phyloP scores from a whole-genome alignment of 1,140 invertebrate species.

The Phortica variegata region DNA sequence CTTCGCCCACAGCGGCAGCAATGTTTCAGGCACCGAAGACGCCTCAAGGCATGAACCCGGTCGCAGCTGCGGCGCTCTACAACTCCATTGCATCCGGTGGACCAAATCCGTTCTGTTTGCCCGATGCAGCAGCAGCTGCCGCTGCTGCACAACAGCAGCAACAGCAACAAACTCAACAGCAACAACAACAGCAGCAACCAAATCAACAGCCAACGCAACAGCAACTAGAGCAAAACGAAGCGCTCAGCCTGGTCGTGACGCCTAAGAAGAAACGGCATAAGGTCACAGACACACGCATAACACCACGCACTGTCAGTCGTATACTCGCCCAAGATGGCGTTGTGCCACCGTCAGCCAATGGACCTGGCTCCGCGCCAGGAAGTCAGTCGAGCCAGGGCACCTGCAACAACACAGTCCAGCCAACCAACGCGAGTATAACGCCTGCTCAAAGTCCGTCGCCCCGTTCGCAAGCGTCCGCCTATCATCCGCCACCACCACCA shows the following conservation, averaged over 20 bases:
- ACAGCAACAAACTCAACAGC: slow-evolving; percentile 37
- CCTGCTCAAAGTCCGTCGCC: slow-evolving; percentile 67
- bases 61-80: slow-evolving; percentile 65
- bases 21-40: slow-evolving; percentile 80
- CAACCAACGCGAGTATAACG: slow-evolving; percentile 47
- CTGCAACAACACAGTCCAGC: slow-evolving; percentile 43
- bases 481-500: slow-evolving; percentile 71
- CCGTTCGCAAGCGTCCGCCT: slow-evolving; percentile 58
- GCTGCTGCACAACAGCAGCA: slow-evolving; percentile 41
- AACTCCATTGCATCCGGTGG: slow-evolving; percentile 58
- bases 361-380: slow-evolving; percentile 30
- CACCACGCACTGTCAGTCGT: slow-evolving; percentile 83
- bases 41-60: slow-evolving; percentile 68
- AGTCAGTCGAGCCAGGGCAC: slow-evolving; percentile 14
- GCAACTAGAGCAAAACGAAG: slow-evolving; percentile 82
- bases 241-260: slow-evolving; percentile 87
- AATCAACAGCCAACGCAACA: slow-evolving; percentile 60
- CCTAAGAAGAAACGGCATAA: slow-evolving; percentile 96
- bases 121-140: slow-evolving; percentile 51
- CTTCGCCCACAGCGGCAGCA: slow-evolving; percentile 66
- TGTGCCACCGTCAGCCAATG: slow-evolving; percentile 63
- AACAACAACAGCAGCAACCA: slow-evolving; percentile 57
- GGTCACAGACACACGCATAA: slow-evolving; percentile 94
- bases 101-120: slow-evolving; percentile 67
- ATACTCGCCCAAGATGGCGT: slow-evolving; percentile 79